phyloP scores from a whole-genome alignment of 2,888 invertebrate genomes.

The Meteorus cinctellus region DNA sequence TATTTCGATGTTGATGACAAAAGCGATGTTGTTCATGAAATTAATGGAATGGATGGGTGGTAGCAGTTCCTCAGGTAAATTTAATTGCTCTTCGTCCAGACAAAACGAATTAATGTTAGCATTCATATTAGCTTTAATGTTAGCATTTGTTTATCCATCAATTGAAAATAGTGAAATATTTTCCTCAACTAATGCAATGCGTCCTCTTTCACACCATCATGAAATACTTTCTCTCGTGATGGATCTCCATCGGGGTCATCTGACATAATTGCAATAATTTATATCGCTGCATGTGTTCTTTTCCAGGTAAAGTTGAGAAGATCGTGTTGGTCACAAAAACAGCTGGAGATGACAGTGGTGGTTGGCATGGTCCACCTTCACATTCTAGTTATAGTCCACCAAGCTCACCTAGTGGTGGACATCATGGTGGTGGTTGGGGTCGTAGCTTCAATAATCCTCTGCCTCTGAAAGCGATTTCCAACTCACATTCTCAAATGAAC shows the following conservation, averaged over 20 bases:
- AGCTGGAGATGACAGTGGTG: slow-evolving; percentile 73
- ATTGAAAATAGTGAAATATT: too few species aligned
- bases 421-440: slow-evolving; percentile 74
- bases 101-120: too few species aligned
- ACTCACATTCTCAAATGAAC: slow-evolving; percentile 47
- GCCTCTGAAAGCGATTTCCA: slow-evolving; percentile 62
- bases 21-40: slow-evolving; percentile 73
- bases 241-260: too few species aligned
- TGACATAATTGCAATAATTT: too few species aligned
- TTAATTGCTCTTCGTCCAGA: too few species aligned
- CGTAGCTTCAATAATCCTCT: slow-evolving; percentile 73
- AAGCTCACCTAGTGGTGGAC: slow-evolving; percentile 66
- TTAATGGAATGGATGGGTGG: slow-evolving; percentile 59
- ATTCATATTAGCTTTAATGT: too few species aligned
- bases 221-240: too few species aligned
- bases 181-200: too few species aligned
- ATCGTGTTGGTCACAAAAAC: slow-evolving; percentile 72
- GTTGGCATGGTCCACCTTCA: slow-evolving; percentile 62
- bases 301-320: slow-evolving; percentile 63
- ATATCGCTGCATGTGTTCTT: background rate
- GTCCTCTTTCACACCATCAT: too few species aligned
- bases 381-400: slow-evolving; percentile 66
- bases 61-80: slow-evolving; percentile 64
- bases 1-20: slow-evolving; percentile 78
- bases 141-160: too few species aligned